Conservation (phyloP, 92 coral and sea anemone genomes). For the Phenganax stokvisi region DNA sequence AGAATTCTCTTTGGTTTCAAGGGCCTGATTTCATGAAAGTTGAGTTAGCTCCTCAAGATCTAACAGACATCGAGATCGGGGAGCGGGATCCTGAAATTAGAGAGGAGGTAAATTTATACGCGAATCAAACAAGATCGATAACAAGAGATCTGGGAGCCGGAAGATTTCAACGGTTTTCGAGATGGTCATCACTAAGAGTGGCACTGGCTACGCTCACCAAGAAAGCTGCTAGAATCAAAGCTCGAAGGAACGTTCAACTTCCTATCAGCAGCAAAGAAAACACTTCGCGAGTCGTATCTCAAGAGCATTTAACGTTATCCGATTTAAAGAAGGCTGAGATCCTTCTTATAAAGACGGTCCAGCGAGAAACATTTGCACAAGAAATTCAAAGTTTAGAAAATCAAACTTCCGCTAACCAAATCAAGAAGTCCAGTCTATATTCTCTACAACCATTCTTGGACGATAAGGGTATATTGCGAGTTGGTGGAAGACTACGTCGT, state of each 20-base stretch:
- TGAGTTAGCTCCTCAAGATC: neutral
- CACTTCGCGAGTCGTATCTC: neutral
- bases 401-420: neutral
- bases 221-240: neutral
- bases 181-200: slow-evolving; percentile 4
- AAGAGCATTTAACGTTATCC: neutral
- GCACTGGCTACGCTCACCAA: neutral
- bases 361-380: neutral
- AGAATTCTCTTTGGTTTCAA: slow-evolving; percentile 34
- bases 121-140: neutral
- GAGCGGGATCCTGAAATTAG: slow-evolving; percentile 48
- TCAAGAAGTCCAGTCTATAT: slow-evolving; percentile 27
- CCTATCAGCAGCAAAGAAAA: neutral
- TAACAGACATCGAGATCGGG: neutral
- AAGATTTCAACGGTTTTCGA: neutral
- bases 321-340: neutral
- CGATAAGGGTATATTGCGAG: slow-evolving; percentile 37
- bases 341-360: slow-evolving; percentile 2
- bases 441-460: slow-evolving; percentile 35
- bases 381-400: neutral
- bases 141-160: neutral
- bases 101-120: slow-evolving; percentile 20
- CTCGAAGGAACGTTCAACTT: neutral
- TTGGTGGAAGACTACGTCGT: slow-evolving; percentile 46
- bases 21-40: slow-evolving; percentile 43